phyloP scores from a whole-genome alignment of 2,888 invertebrate genomes.

The Arrhopalites spinosus region DNA sequence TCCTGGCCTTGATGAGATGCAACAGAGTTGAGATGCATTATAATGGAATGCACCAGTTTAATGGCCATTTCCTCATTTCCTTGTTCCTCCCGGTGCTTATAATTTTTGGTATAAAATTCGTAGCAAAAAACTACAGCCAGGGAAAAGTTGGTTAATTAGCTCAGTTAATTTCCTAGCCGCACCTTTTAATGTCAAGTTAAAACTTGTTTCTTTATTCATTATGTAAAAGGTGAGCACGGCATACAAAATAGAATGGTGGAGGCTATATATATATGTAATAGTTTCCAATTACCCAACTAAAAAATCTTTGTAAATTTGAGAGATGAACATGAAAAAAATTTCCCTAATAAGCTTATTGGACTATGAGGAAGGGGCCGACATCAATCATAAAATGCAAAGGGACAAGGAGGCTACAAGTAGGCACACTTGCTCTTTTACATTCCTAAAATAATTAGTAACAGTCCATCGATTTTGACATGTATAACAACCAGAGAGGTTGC shows the following conservation, averaged over 20 bases:
- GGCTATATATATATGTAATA: no score
- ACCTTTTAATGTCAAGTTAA: conserved; percentile 18
- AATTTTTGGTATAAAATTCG: no score
- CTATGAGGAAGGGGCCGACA: conserved; percentile 15
- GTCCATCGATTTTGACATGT: neutral
- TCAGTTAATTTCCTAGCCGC: conserved; percentile 25
- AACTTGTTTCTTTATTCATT: conserved; percentile 20
- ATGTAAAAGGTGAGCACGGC: neutral
- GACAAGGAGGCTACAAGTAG: neutral
- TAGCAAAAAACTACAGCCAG: neutral
- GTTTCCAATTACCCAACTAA: no score
- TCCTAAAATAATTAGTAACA: conserved; percentile 33
- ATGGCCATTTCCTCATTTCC: no score
- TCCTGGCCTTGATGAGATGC: no score
- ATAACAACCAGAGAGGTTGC: neutral
- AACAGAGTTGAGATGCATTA: no score
- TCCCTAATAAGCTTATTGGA: neutral
- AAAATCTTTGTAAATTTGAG: neutral
- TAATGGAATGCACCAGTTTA: no score
- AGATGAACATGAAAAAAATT: neutral
- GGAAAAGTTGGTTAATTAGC: conserved; percentile 15
- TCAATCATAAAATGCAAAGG: conserved; percentile 16
- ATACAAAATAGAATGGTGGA: neutral
- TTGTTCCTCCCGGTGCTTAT: neutral
- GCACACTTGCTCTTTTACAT: conserved; percentile 5